phyloP scores from a whole-genome alignment of 2,888 invertebrate genomes.

The Lumbricus terrestris region DNA sequence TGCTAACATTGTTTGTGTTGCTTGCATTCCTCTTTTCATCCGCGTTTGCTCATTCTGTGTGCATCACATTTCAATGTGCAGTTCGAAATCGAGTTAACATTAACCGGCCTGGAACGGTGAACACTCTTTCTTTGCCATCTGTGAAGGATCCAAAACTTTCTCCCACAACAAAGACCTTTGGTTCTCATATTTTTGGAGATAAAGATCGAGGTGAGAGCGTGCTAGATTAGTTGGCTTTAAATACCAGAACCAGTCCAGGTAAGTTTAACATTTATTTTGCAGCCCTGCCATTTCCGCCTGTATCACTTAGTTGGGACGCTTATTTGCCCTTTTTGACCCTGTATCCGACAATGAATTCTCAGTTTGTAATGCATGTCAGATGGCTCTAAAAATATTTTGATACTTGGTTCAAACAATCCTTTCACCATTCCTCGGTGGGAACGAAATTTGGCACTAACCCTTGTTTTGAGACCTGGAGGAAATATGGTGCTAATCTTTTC shows the following conservation, averaged over 20 bases:
- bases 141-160: slow-evolving; percentile 17
- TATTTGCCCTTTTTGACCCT: too few species aligned
- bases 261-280: not conserved
- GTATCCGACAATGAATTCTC: too few species aligned
- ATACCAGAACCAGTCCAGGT: not conserved
- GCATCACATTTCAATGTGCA: not conserved
- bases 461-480: too few species aligned
- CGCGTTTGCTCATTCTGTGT: not conserved
- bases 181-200: not conserved
- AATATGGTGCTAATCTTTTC: too few species aligned
- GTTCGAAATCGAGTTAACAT: slow-evolving; percentile 14
- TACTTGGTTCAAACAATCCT: too few species aligned
- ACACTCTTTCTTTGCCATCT: slow-evolving; percentile 17
- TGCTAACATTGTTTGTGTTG: too few species aligned
- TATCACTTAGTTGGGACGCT: not conserved
- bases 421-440: too few species aligned
- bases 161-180: not conserved
- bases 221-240: not conserved
- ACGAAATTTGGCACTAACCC: too few species aligned
- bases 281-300: not conserved
- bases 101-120: not conserved
- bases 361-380: too few species aligned
- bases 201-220: not conserved
- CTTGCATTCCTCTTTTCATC: too few species aligned
- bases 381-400: too few species aligned